A percentile compares a stretch with the other conserved stretches of the same genome.
Conservation (phyloP, 1,140 invertebrate species). For the Drosophila kohkoa region DNA sequence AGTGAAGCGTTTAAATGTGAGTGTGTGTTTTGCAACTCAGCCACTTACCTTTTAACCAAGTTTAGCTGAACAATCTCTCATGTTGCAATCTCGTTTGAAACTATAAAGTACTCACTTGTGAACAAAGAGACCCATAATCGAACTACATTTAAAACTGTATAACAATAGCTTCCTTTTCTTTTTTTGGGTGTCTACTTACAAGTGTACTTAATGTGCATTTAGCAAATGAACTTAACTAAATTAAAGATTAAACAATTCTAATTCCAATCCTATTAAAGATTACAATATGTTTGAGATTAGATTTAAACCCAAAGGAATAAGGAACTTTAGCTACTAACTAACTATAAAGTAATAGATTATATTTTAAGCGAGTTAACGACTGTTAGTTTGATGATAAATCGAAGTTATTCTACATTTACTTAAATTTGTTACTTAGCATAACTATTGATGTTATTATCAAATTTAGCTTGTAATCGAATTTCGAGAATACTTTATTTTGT, state of each 20-base stretch:
- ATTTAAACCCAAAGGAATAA: not conserved
- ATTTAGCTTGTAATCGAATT: not conserved
- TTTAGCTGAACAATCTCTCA: constrained; percentile 1
- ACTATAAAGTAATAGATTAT: not conserved
- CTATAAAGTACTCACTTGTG: constrained; percentile 38
- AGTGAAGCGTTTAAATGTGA: constrained; percentile 24
- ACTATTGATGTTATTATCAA: not conserved
- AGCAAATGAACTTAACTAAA: constrained; percentile 10
- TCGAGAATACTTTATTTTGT: constrained; percentile 1
- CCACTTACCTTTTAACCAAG: constrained; percentile 32
- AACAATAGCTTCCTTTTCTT: not conserved
- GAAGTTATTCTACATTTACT: not conserved
- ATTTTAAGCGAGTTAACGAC: not conserved
- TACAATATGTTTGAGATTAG: not conserved
- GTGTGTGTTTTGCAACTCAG: not conserved
- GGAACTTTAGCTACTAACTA: not conserved
- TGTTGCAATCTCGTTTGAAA: constrained; percentile 16
- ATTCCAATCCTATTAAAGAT: not conserved
- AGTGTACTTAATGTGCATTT: constrained; percentile 21
- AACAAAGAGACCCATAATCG: not conserved
- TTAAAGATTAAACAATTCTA: not conserved
- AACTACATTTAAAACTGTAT: constrained; percentile 1
- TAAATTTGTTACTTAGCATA: constrained; percentile 9
- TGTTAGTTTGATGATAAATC: not conserved
- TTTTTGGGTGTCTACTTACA: constrained; percentile 48